Percentiles rank a stretch among this genome's conserved stretches.
These are phyloP conservation scores for Buphagus erythrorhynchus DNA, from an alignment of 2,797 vertebrate genomes.

Conservation along the genomic window DNA sequence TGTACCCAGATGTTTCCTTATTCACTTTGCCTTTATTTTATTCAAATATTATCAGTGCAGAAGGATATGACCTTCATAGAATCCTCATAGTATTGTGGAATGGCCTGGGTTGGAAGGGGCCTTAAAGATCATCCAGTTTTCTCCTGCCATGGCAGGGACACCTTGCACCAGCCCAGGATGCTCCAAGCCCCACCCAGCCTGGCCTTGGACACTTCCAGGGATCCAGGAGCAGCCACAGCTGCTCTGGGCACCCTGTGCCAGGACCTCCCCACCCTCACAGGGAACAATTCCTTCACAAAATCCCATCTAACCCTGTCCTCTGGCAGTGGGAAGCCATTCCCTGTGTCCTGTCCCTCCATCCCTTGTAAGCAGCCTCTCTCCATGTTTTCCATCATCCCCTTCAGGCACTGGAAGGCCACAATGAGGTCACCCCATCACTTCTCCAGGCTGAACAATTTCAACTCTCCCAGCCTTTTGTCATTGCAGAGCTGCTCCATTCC, in stretches of 20 bases:
- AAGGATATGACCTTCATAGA: background rate
- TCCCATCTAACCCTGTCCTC: no score
- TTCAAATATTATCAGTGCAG: background rate
- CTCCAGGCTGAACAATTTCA: background rate
- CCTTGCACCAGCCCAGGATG: fast-evolving
- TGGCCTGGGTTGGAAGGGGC: background rate
- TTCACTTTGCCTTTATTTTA: background rate
- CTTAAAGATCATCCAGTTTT: background rate
- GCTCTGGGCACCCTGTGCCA: background rate
- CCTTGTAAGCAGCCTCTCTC: background rate
- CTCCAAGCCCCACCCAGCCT: fast-evolving
- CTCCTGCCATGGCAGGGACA: background rate
- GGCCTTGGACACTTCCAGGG: background rate
- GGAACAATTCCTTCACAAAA: fast-evolving
- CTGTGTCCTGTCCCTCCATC: background rate
- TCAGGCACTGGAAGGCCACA: background rate
- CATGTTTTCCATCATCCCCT: background rate
- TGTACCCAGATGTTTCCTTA: background rate
- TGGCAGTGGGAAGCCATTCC: background rate
- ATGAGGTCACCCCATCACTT: fast-evolving
- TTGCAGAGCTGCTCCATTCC: background rate
- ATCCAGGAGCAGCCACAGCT: background rate
- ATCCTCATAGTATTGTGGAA: fast-evolving
- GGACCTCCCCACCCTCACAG: fast-evolving
- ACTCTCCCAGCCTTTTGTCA: fast-evolving